Base-by-base conservation (phyloP, 2,113 vertebrate species). In the Actinemys pallida region DNA sequence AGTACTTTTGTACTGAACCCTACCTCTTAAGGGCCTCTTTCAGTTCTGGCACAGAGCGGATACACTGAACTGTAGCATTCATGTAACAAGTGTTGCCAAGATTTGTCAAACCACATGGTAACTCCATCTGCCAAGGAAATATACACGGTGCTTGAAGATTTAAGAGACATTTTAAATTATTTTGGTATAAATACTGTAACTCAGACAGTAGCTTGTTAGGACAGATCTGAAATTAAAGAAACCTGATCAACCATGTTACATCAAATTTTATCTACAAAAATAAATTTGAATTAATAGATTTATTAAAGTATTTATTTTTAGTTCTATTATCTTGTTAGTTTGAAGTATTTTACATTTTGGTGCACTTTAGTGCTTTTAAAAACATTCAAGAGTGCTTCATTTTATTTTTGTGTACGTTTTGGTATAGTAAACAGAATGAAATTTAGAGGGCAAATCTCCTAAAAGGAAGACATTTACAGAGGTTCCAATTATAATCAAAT, bases 41-140 rank as follows among this genome's bases (percentile, higher is more conserved):
- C 94, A 99, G 99, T 98, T 99, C 99, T 93, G 99, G 99, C 97
- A 99, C 99, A 35, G 99, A 99, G 95, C 99, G 99, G 97, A 99
- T 99, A 98, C 99, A 99, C 94, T 99, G 99, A 98, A 99, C 99
- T 2, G 99, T 99, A 95, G 99, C 99, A 62, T 99, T 99, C 99
- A 99, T 99, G 97, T 99, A 99, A 97, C 99, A 99, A 87, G 99
- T 99, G 98, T 99, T 99, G 93, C 99, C 99, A 97, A 99, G 96
- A 98, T 99, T 99, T 93, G 99, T 99, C 97, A 99, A 98, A 72
- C 99, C 99, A 97, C 99, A 99, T 0, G 99, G 99, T 94, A 99
- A 97, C 93, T 99, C 99, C 99, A 99, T 99, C 99, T 99, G 95
- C 45, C 95, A 96, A 91, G 92, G 52, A 97, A 89, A 96, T 31